Base-by-base conservation (phyloP, 2,888 invertebrate species). In the Hypomecis punctinalis region DNA sequence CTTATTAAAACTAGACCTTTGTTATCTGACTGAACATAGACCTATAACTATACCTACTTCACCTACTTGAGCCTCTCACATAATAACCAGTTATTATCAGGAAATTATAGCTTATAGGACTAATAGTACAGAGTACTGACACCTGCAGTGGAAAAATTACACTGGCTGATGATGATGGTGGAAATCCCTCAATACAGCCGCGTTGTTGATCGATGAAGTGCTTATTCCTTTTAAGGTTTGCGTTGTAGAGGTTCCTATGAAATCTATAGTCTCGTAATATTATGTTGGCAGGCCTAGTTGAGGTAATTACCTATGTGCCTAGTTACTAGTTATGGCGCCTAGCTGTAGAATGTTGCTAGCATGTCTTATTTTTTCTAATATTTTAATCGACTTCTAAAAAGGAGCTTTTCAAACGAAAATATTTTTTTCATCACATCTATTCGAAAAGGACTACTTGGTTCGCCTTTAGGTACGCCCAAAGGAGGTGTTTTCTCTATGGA, bases 171-270 rank as follows among this genome's bases (percentile, higher is more conserved):
- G 40, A 40, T 40, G 40, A 40, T 23, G 23, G 1, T 23, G 23
- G 23, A n/a, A 37, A 54, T 3, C 40, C 57, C 65, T 67, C 9
- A 66, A 35, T 70, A 35, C 70, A 54, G 51, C 56, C 59, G 59
- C 61, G 63, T 63, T 70, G 70, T 66, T 74, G 70, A 75, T 75
- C 74, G 74, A 67, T 69, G 57, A 51, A 57, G 59, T 64, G 23
- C 23, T 23, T 51, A 66, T 55, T 54, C 47, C 56, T 36, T 55
- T 46, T 62, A 60, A 65, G 57, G 45, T 39, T 61, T 6, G n/a
- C 33, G 46, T 63, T 60, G 63, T 61, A 46, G 45, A 52, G 45
- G 47, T 53, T 64, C 51, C 56, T 62, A 67, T 66, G 46, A 63
- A 48, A 67, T 49, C 36, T 49, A 61, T 53, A 46, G 62, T 48